Percentiles rank a stretch among this genome's conserved stretches.
phyloP scores from a whole-genome alignment of 1,140 invertebrate genomes.

The Ceratosolen solmsi region DNA sequence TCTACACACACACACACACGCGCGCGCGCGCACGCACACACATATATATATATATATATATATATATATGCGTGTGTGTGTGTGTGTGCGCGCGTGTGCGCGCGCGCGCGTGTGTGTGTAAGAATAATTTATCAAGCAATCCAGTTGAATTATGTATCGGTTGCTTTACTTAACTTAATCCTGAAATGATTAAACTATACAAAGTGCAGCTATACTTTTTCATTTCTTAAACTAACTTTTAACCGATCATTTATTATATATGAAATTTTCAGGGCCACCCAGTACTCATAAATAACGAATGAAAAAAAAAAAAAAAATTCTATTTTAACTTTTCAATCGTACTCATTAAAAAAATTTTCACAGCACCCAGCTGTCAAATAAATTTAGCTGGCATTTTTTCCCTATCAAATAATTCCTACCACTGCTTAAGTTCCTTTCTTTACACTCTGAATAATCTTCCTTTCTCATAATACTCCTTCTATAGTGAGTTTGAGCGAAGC shows the following conservation, averaged over 20 bases:
- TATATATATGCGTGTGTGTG: too few species aligned
- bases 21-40: too few species aligned
- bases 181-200: neutral
- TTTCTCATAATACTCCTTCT: neutral
- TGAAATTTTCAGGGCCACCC: neutral
- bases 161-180: neutral
- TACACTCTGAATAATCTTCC: neutral
- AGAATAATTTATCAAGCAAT: neutral
- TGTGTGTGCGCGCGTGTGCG: too few species aligned
- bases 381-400: conserved; percentile 9
- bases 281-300: neutral
- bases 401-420: neutral
- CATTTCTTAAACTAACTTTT: neutral
- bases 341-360: conserved; percentile 11
- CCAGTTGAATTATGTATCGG: neutral
- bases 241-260: neutral
- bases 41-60: too few species aligned
- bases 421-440: neutral
- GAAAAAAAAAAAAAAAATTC: neutral
- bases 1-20: too few species aligned
- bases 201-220: neutral
- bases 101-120: too few species aligned
- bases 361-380: conserved; percentile 4
- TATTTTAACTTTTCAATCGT: conserved; percentile 1
- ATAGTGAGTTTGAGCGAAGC: neutral